Evolutionary conservation across 2,113 vertebrate species (phyloP), one percentile per base, ranked within the genome.

Genomic region (Dendrocopos noguchii): DNA sequence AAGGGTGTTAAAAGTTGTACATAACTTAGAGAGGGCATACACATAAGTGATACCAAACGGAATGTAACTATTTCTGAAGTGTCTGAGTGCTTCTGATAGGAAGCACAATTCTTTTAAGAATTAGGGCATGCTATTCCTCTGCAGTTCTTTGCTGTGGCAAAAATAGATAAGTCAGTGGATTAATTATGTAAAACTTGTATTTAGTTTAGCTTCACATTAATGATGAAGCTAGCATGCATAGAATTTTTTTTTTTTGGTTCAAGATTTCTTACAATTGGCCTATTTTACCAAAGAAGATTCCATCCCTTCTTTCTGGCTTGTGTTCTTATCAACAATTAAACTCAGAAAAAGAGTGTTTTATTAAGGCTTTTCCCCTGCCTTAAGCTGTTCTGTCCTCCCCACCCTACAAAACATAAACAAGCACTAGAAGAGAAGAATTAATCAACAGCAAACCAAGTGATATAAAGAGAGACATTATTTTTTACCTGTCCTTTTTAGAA

Each of bases 371-470:
- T 12, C 3, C 3, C 3, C 2, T 3, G 2, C 3, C 20, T 39
- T 46, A 55, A 81, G 19, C 59, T 82, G 11, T 82, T 92, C 65
- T 80, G n/a, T 89, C 31, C 42, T 93, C 47, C 18, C 46, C 89
- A 67, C 24, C 17, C 52, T 74, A 64, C 27, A 71, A 82, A 87
- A 82, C 15, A n/a, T 63, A 77, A 80, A 36, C 67, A 93, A 96
- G 60, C 60, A 74, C 36, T 80, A 39, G 47, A 91, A 88, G 71
- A 82, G 46, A 75, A 73, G 80, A 93, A 80, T 80, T 89, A 93
- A 94, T 91, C 87, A 93, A 82, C 67, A 95, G 81, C 84, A 93
- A 87, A 80, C 67, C 56, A 91, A 94, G 89, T 93, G 75, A 84
- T 85, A 89, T 77, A 74, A 66, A 84, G 65, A 72, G 76, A 89